These are phyloP conservation scores for Alligator mississippiensis DNA, from an alignment of 2,113 vertebrate genomes.

Conservation along the genomic window DNA sequence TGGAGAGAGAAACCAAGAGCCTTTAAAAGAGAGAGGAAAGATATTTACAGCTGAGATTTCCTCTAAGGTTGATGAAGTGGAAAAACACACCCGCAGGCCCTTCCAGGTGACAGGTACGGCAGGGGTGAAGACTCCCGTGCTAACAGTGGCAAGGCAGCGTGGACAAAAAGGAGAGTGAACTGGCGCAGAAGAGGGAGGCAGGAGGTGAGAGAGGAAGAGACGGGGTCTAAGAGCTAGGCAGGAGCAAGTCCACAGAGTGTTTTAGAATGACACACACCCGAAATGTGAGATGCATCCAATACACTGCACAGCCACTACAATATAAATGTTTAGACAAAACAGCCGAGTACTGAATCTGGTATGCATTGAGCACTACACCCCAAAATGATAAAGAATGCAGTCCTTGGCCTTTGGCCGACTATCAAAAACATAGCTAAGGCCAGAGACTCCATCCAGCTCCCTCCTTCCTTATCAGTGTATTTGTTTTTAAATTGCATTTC, in stretches of 20 bases:
- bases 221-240: background rate
- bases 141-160: background rate
- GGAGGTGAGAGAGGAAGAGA: background rate
- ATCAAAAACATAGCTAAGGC: background rate
- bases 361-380: fast-evolving
- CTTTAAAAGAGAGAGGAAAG: background rate
- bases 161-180: background rate
- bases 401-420: background rate
- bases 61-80: background rate
- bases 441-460: background rate
- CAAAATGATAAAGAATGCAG: fast-evolving
- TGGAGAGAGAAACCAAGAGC: background rate
- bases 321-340: background rate
- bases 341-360: background rate
- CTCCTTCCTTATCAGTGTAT: fast-evolving
- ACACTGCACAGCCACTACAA: background rate
- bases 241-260: background rate
- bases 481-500: background rate
- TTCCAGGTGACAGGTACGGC: fast-evolving
- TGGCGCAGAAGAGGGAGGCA: background rate
- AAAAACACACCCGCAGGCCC: background rate
- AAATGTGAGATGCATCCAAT: background rate
- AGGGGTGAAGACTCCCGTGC: background rate
- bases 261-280: background rate
- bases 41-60: background rate